A percentile compares a stretch with the other conserved stretches of the same genome.
These are phyloP conservation scores for Himalopsyche anomala DNA, from an alignment of 2,888 invertebrate species.

Conservation along the genomic window DNA sequence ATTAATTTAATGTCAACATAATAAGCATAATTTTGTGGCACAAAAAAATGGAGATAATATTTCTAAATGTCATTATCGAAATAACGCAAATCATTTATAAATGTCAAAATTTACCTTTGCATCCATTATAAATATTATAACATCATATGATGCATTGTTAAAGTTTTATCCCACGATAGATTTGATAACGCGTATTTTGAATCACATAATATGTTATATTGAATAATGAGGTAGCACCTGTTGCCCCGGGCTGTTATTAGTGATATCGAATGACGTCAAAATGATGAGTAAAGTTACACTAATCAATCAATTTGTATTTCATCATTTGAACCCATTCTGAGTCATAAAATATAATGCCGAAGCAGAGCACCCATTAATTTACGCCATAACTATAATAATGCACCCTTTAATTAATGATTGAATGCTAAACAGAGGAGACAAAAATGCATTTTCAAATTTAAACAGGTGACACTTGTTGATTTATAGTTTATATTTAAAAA, in stretches of 20 bases:
- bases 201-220: background rate
- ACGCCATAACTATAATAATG: background rate
- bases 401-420: background rate
- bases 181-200: background rate
- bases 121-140: background rate
- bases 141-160: background rate
- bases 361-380: background rate
- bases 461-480: too few species aligned
- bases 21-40: too few species aligned
- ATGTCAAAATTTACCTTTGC: background rate
- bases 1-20: too few species aligned
- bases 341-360: background rate
- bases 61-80: too few species aligned
- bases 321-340: background rate
- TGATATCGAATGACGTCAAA: background rate
- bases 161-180: background rate
- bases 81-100: too few species aligned
- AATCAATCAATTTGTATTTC: background rate
- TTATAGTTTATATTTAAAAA: too few species aligned
- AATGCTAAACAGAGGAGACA: background rate
- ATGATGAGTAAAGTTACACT: background rate
- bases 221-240: background rate
- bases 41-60: too few species aligned
- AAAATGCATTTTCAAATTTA: background rate
- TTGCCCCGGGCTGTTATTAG: background rate